phyloP scores from a whole-genome alignment of 2,113 vertebrate genomes.

The Dascyllus trimaculatus region DNA sequence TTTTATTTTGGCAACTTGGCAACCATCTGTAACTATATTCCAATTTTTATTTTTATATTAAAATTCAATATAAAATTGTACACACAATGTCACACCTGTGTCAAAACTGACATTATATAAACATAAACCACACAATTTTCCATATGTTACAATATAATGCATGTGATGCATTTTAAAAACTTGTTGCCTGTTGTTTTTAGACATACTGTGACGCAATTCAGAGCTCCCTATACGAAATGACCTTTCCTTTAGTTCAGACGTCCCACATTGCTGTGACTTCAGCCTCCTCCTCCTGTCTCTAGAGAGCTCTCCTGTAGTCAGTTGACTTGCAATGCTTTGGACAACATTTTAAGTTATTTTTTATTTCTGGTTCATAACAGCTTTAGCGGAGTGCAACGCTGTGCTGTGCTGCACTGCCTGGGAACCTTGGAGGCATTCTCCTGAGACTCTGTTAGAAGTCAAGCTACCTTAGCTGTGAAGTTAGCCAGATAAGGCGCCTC shows the following conservation, averaged over 20 bases:
- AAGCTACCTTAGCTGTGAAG: conserved; percentile 84
- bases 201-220: not conserved
- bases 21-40: too few relatives aligned
- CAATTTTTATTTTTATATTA: too few relatives aligned
- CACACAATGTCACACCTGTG: too few relatives aligned
- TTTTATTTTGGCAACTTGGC: too few relatives aligned
- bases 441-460: conserved; percentile 77
- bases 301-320: conserved; percentile 42
- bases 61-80: too few relatives aligned
- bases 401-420: conserved; percentile 35
- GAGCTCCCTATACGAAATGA: conserved; percentile 28
- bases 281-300: conserved; percentile 23
- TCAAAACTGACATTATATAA: too few relatives aligned
- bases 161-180: not conserved
- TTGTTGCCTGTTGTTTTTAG: not conserved
- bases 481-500: conserved; percentile 83
- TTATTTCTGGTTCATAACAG: conserved; percentile 73
- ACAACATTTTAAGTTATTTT: conserved; percentile 67
- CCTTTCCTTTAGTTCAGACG: conserved; percentile 22
- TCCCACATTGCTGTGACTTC: conserved; percentile 46
- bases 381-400: conserved; percentile 55
- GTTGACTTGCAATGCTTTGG: conserved; percentile 43
- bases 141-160: too few relatives aligned
- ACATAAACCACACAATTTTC: too few relatives aligned
- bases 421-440: conserved; percentile 71